These are phyloP conservation scores for Leucopsar rothschildi DNA, from an alignment of 2,113 vertebrate species.

Conservation along the genomic window DNA sequence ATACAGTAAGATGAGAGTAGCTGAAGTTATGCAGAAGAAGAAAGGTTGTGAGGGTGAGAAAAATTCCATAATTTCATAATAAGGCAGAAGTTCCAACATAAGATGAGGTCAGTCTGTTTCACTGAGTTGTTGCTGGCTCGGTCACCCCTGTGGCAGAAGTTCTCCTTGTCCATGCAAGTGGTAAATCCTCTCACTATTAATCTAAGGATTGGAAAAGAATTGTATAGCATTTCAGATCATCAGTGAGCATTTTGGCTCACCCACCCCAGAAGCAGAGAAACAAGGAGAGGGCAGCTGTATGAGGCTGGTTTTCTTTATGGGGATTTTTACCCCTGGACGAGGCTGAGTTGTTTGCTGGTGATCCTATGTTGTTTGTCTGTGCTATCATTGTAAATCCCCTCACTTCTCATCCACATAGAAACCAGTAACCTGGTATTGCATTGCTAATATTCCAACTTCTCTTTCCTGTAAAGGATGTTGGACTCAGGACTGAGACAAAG, in stretches of 20 bases:
- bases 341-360: background rate
- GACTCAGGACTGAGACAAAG: background rate
- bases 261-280: background rate
- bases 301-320: rapidly evolving
- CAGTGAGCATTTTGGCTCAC: background rate
- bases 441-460: background rate
- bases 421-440: background rate
- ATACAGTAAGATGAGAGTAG: background rate
- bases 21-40: background rate
- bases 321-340: background rate
- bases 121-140: background rate
- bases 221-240: background rate
- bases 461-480: background rate
- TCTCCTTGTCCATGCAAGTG: background rate
- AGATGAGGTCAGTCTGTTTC: background rate
- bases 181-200: background rate
- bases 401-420: background rate
- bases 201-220: background rate
- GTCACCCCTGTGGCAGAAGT: background rate
- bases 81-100: background rate
- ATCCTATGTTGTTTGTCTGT: rapidly evolving
- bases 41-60: background rate
- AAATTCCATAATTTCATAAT: background rate
- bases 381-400: rapidly evolving
- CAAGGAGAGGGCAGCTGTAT: background rate